phyloP scores from a whole-genome alignment of 2,888 invertebrate genomes.

The Sthenelais limicola region DNA sequence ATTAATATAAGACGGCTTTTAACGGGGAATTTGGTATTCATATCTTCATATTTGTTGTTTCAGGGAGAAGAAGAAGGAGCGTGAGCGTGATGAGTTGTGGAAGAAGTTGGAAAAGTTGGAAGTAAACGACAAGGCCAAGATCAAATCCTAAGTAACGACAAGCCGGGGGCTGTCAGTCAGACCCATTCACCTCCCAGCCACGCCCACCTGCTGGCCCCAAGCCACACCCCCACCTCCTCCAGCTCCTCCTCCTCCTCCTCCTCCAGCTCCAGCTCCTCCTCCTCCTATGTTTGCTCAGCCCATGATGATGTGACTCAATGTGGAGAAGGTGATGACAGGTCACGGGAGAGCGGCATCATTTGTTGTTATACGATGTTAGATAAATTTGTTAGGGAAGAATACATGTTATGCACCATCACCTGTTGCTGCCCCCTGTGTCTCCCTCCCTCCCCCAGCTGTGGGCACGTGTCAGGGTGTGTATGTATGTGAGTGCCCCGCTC shows the following conservation, averaged over 20 bases:
- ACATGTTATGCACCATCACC: too few species aligned
- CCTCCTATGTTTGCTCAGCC: too few species aligned
- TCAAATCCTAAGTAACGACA: conserved; percentile 27
- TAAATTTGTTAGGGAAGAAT: too few species aligned
- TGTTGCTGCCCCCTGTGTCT: too few species aligned
- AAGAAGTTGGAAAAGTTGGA: conserved; percentile 72
- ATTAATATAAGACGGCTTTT: too few species aligned
- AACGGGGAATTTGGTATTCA: too few species aligned
- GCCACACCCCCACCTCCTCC: background rate
- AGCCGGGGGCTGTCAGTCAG: conserved; percentile 23
- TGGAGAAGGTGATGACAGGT: too few species aligned
- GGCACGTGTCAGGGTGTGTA: conserved; percentile 3
- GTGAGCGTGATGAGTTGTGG: conserved; percentile 98
- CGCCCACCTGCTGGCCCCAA: conserved; percentile 18
- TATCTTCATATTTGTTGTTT: conserved; percentile 57
- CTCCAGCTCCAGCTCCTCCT: background rate
- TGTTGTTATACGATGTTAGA: background rate
- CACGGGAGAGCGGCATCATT: background rate
- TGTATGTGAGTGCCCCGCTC: background rate
- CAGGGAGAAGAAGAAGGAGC: conserved; percentile 95
- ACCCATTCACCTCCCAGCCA: conserved; percentile 36
- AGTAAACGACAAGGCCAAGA: conserved; percentile 53
- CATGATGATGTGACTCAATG: too few species aligned
- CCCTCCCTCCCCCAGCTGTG: conserved; percentile 15
- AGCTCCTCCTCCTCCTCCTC: background rate